phyloP scores from a whole-genome alignment of 1,140 invertebrate species.

The Drosophila seguyi region DNA sequence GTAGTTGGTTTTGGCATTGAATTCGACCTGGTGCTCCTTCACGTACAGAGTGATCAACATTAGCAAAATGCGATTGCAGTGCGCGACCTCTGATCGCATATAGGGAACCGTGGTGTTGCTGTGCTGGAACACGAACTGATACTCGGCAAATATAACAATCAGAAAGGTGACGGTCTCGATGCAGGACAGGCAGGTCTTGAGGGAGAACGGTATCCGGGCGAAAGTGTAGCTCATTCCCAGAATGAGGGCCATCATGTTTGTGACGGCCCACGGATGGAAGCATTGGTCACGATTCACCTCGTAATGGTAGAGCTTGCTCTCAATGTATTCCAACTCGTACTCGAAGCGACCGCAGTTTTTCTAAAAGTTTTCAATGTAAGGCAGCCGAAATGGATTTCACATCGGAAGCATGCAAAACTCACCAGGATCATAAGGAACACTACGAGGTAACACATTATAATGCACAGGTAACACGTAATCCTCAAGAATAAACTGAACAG shows the following conservation, averaged over 20 bases:
- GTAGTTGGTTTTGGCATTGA: conserved; percentile 92
- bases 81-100: conserved; percentile 88
- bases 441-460: conserved; percentile 86
- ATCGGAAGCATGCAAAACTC: conserved; percentile 36
- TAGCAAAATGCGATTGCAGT: conserved; percentile 89
- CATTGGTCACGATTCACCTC: conserved; percentile 68
- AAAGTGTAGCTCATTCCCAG: conserved; percentile 93
- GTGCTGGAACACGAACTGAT: conserved; percentile 86
- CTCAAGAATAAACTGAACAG: conserved; percentile 37
- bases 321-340: conserved; percentile 34
- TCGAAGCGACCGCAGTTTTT: conserved; percentile 17
- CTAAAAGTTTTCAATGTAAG: conserved; percentile 10
- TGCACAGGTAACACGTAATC: conserved; percentile 29
- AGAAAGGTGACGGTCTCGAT: conserved; percentile 87
- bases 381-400: no score
- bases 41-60: conserved; percentile 90
- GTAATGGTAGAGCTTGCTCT: conserved; percentile 53
- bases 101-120: conserved; percentile 88
- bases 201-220: conserved; percentile 92
- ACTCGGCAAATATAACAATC: conserved; percentile 85
- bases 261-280: conserved; percentile 90
- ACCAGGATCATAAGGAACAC: conserved; percentile 89
- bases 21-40: conserved; percentile 94
- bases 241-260: conserved; percentile 91
- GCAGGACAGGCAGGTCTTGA: conserved; percentile 91